Evolutionary conservation across 2,113 vertebrate species (phyloP).

Genomic region (Mormyrus iriodes): DNA sequence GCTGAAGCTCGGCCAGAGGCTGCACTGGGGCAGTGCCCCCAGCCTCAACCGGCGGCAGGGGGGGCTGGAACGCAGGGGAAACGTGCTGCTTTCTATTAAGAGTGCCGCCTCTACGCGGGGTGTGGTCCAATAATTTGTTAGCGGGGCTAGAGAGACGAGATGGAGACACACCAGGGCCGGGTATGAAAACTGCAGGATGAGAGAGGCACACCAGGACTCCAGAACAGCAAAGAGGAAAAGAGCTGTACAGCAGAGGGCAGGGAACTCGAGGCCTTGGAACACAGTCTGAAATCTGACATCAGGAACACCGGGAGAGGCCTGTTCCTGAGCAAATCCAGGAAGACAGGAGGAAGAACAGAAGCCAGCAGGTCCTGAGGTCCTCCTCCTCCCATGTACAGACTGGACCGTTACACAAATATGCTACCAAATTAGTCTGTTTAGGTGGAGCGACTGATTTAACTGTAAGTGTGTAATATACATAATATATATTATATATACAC

Average conservation of each 20-base stretch:
- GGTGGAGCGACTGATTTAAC: background rate
- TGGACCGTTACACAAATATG: background rate
- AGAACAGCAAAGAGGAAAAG: background rate
- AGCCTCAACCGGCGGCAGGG: conserved; percentile 86
- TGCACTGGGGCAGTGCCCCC: conserved; percentile 54
- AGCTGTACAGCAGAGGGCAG: background rate
- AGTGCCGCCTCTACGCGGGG: conserved; percentile 83
- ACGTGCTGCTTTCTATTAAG: conserved; percentile 95
- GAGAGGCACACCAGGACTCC: conserved; percentile 33
- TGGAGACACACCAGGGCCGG: conserved; percentile 43
- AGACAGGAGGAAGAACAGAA: background rate
- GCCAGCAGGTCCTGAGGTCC: background rate
- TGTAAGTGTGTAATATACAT: background rate
- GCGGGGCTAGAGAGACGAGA: conserved; percentile 72
- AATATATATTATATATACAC: background rate
- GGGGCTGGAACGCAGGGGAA: conserved; percentile 92
- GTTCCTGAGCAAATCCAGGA: background rate
- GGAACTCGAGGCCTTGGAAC: background rate
- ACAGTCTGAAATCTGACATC: background rate
- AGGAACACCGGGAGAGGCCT: background rate
- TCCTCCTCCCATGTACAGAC: too few species aligned
- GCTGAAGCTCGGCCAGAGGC: conserved; percentile 56
- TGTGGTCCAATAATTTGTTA: conserved; percentile 89
- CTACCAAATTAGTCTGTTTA: background rate
- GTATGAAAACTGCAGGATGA: conserved; percentile 34